phyloP scores from a whole-genome alignment of 2,113 vertebrate species.

The Pelodiscus sinensis region DNA sequence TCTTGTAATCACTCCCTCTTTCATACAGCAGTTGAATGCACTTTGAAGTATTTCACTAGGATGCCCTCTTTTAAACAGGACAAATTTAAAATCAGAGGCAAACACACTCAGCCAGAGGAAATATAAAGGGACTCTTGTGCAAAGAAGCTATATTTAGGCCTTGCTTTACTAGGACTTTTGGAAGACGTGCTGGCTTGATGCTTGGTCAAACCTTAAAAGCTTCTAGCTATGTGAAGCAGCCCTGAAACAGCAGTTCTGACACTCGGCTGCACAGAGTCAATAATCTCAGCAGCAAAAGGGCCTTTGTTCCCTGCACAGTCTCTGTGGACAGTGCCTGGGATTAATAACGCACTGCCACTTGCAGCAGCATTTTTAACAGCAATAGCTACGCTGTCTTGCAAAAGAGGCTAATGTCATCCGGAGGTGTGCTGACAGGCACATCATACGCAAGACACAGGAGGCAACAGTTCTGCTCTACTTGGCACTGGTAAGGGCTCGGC shows the following conservation, averaged over 20 bases:
- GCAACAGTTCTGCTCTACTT: not conserved
- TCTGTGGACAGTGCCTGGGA: constrained; percentile 8
- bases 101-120: constrained; percentile 27
- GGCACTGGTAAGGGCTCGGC: not conserved
- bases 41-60: constrained; percentile 51
- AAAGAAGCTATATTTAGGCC: constrained; percentile 63
- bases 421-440: not conserved
- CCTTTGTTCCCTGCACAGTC: constrained; percentile 15
- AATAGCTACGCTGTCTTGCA: not conserved
- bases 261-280: constrained; percentile 51
- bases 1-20: constrained; percentile 22
- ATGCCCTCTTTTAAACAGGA: constrained; percentile 18
- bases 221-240: constrained; percentile 49
- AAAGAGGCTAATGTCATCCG: not conserved
- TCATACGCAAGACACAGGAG: not conserved
- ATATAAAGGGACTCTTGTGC: constrained; percentile 58
- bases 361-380: constrained; percentile 25
- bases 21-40: not conserved
- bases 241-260: constrained; percentile 52
- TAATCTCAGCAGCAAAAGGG: constrained; percentile 45
- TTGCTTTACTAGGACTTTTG: constrained; percentile 51
- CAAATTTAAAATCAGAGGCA: constrained; percentile 16
- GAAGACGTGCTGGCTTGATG: constrained; percentile 55
- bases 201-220: constrained; percentile 55
- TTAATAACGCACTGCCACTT: constrained; percentile 14